Evolutionary conservation across 1,140 invertebrate species (phyloP).

Genomic region (Eriocheir sinensis): DNA sequence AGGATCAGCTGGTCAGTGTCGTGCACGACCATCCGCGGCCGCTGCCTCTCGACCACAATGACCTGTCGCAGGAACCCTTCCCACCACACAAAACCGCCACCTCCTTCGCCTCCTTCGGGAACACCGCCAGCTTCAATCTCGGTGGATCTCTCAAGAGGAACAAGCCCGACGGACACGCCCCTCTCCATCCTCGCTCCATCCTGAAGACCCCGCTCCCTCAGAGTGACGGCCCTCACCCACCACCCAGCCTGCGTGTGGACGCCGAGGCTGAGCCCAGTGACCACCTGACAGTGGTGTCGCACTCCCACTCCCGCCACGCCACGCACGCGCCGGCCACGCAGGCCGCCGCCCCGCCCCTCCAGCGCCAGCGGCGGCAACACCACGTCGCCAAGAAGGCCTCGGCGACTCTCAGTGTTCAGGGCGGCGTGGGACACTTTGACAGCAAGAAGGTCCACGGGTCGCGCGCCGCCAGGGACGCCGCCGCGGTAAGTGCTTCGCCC

Average conservation of each 20-base stretch:
- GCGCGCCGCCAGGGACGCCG: not conserved
- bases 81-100: slow-evolving; percentile 38
- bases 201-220: not conserved
- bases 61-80: slow-evolving; percentile 39
- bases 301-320: not conserved
- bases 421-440: not conserved
- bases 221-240: not conserved
- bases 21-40: not conserved
- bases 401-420: not conserved
- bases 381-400: not conserved
- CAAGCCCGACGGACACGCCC: not conserved
- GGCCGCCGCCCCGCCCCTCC: not conserved
- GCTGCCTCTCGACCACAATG: slow-evolving; percentile 30
- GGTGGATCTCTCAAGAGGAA: not conserved
- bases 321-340: not conserved
- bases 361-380: not conserved
- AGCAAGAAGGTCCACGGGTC: not conserved
- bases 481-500: not conserved
- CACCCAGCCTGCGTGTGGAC: not conserved
- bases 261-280: not conserved
- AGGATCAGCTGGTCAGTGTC: slow-evolving; percentile 51
- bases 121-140: slow-evolving; percentile 46
- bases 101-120: slow-evolving; percentile 57
- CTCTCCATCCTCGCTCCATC: slow-evolving; percentile 19
- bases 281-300: not conserved